These are phyloP conservation scores for Rhynchonycteris naso DNA, from an alignment of 2,797 vertebrate genomes.

Conservation along the genomic window DNA sequence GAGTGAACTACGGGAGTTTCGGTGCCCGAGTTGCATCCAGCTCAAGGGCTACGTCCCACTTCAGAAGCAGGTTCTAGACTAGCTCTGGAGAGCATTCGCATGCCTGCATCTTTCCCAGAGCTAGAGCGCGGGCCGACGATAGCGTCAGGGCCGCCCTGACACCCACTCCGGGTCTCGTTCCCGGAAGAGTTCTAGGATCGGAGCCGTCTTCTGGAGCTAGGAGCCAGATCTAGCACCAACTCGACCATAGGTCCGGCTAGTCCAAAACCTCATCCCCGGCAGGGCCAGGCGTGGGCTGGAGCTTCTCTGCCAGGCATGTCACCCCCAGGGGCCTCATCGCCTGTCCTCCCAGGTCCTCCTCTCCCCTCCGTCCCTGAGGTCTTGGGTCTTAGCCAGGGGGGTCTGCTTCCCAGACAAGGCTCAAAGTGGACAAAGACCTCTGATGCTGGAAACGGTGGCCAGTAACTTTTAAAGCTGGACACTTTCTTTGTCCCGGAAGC, in stretches of 20 bases:
- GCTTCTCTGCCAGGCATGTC: not conserved
- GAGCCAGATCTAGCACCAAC: not conserved
- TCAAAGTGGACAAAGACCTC: not conserved
- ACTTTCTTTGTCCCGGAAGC: not conserved
- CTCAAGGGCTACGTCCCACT: not conserved
- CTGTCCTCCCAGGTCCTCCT: not conserved
- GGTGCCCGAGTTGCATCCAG: not conserved
- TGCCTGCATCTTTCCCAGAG: not conserved
- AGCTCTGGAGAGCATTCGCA: no score
- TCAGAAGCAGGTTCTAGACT: not conserved
- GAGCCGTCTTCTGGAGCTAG: no score
- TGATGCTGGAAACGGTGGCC: not conserved
- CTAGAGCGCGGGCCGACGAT: no score
- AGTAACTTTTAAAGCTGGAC: not conserved
- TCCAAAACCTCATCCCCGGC: no score
- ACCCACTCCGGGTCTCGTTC: rapidly evolving
- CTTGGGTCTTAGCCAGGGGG: rapidly evolving
- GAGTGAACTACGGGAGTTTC: no score
- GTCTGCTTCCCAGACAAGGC: no score
- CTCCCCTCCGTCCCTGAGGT: not conserved
- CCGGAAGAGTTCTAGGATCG: not conserved
- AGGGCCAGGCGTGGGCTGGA: rapidly evolving
- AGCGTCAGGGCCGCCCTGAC: no score
- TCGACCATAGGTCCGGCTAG: rapidly evolving
- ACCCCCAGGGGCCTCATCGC: not conserved